These are phyloP conservation scores for Atrina japonica DNA, from an alignment of 2,888 invertebrate genomes.

Conservation along the genomic window DNA sequence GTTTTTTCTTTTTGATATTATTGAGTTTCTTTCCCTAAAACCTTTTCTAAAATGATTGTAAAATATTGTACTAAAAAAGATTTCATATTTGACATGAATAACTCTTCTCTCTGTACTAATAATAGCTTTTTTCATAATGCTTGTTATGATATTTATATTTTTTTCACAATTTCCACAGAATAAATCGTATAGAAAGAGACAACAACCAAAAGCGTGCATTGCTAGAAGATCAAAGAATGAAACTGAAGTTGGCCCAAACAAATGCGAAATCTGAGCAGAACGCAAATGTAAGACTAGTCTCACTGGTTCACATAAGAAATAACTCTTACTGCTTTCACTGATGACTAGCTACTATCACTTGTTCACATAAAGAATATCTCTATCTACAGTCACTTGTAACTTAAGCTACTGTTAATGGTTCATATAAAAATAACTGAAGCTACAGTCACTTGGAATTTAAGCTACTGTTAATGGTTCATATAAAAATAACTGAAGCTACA, in stretches of 20 bases:
- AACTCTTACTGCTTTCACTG: neutral
- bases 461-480: neutral
- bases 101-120: too few relatives aligned
- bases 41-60: too few relatives aligned
- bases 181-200: constrained; percentile 76
- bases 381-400: neutral
- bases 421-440: too few relatives aligned
- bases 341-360: neutral
- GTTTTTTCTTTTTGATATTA: too few relatives aligned
- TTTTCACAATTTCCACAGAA: too few relatives aligned
- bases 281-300: constrained; percentile 65
- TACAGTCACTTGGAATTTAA: neutral
- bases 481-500: neutral
- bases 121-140: too few relatives aligned
- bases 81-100: too few relatives aligned
- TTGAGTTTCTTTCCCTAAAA: too few relatives aligned
- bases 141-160: too few relatives aligned
- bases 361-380: neutral
- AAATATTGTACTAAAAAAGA: too few relatives aligned
- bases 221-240: constrained; percentile 74
- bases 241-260: constrained; percentile 73
- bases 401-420: neutral
- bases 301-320: neutral
- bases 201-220: constrained; percentile 76
- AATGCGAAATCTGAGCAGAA: constrained; percentile 73